Base-by-base conservation (phyloP, 2,113 vertebrate species). In the Nothoprocta perdicaria region DNA sequence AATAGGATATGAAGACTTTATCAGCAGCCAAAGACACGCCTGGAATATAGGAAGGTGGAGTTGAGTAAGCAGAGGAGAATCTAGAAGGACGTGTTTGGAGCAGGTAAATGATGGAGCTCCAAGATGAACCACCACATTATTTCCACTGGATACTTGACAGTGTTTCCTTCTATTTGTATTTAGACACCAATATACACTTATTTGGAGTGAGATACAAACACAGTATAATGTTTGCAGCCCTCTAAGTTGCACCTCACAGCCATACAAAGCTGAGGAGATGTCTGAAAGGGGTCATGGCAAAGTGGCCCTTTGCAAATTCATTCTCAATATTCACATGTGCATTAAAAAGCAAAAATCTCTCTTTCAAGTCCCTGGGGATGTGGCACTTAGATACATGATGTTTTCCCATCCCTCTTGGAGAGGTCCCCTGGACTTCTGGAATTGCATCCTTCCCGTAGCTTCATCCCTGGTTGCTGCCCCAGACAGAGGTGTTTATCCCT, bases 381-480 rank as follows among this genome's bases (percentile, higher is more conserved):
- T 68, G 23, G 19, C 13, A 4, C 38, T n/a, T 22, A 43, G 40
- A 80, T 26, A 27, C 14, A 29, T 0, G 4, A 50, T 7, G 18
- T 19, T 13, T 26, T 43, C 33, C 57, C 50, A 65, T 27, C 17
- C 33, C 26, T 79, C 23, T 40, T 66, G 66, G 58, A 82, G 43
- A 52, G 62, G 18, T 71, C 21, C 15, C 46, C 35, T 12, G 26
- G 5, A 1, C 46, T 21, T 24, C 33, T 50, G 40, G 46, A n/a
- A 0, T 0, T 29, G 53, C 48, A 57, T 31, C 14, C 52, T 14
- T 74, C 31, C 35, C 6, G 2, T 43, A 50, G 4, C 41, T 27
- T 35, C 8, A 3, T 38, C 57, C 4, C 43, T 53, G 38, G 10
- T 10, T 80, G 43, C n/a, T 66, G 45, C 52, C 80, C 38, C 57